Conservation (phyloP, 2,113 vertebrate genomes). For the Mastomys natalensis region DNA sequence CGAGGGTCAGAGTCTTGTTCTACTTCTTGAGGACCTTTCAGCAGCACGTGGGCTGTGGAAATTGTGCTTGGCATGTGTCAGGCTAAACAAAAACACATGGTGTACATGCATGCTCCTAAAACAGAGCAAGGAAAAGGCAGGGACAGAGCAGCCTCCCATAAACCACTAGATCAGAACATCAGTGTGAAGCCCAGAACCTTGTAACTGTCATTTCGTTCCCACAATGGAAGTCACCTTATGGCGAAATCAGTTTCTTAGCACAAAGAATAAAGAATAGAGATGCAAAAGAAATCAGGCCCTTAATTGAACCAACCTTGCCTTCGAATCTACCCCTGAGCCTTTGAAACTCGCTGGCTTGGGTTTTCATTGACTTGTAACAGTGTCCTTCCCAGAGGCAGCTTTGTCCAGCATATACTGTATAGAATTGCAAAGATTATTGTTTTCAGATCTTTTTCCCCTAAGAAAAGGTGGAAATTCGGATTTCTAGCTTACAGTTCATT, state of each 20-base stretch:
- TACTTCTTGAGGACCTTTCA: slow-evolving; percentile 56
- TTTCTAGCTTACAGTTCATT: slow-evolving; percentile 18
- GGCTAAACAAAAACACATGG: slow-evolving; percentile 75
- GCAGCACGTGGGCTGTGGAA: slow-evolving; percentile 71
- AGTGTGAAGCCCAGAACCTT: background rate
- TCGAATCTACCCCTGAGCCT: background rate
- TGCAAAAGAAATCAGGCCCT: background rate
- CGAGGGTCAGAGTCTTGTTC: background rate
- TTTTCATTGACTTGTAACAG: slow-evolving; percentile 8
- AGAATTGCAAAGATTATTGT: background rate
- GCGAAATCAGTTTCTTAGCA: background rate
- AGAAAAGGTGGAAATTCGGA: slow-evolving; percentile 12
- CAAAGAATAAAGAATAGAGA: background rate
- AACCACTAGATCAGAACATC: slow-evolving; percentile 51
- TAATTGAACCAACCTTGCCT: background rate
- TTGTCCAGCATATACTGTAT: background rate
- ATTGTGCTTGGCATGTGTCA: slow-evolving; percentile 75
- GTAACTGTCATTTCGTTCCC: background rate
- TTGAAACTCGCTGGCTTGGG: background rate
- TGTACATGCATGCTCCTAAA: slow-evolving; percentile 66
- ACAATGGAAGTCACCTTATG: background rate
- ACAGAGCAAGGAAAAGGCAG: slow-evolving; percentile 74
- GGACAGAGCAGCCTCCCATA: slow-evolving; percentile 68
- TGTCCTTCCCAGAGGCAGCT: background rate
- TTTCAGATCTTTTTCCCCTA: background rate